phyloP scores from a whole-genome alignment of 2,113 vertebrate species.

The Euleptes europaea region DNA sequence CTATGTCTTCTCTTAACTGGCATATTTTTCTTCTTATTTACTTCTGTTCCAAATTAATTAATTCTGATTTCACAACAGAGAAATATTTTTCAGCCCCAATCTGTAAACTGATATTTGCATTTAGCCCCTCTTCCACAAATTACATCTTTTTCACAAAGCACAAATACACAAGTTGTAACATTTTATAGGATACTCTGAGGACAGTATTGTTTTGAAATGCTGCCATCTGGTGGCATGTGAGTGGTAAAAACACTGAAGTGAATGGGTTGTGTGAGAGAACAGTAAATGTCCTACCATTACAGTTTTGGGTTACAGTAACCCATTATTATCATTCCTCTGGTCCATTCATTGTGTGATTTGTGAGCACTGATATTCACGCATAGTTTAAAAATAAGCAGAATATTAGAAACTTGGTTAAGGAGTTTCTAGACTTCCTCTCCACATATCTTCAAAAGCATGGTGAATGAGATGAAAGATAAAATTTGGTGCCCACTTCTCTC shows the following conservation, averaged over 20 bases:
- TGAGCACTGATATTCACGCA: neutral
- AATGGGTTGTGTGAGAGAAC: neutral
- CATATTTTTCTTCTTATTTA: slow-evolving; percentile 30
- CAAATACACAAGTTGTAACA: slow-evolving; percentile 16
- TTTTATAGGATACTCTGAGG: neutral
- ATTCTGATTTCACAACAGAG: slow-evolving; percentile 24
- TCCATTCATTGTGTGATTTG: neutral
- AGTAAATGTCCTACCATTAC: neutral
- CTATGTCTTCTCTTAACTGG: neutral
- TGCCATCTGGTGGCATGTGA: slow-evolving; percentile 63
- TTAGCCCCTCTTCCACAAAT: slow-evolving; percentile 33
- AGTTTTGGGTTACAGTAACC: neutral
- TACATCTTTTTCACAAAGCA: slow-evolving; percentile 30
- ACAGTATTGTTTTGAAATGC: slow-evolving; percentile 61
- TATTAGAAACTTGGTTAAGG: neutral
- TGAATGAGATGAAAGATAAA: neutral
- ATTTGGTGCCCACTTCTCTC: neutral
- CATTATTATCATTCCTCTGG: neutral
- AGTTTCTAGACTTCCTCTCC: neutral
- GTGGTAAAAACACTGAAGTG: slow-evolving; percentile 19
- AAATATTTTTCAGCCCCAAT: slow-evolving; percentile 19
- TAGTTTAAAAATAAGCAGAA: neutral
- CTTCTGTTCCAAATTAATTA: slow-evolving; percentile 13
- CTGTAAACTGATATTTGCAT: slow-evolving; percentile 39
- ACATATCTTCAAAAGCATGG: neutral